Conservation (phyloP, 2,113 vertebrate genomes). For the Labeo rohita region DNA sequence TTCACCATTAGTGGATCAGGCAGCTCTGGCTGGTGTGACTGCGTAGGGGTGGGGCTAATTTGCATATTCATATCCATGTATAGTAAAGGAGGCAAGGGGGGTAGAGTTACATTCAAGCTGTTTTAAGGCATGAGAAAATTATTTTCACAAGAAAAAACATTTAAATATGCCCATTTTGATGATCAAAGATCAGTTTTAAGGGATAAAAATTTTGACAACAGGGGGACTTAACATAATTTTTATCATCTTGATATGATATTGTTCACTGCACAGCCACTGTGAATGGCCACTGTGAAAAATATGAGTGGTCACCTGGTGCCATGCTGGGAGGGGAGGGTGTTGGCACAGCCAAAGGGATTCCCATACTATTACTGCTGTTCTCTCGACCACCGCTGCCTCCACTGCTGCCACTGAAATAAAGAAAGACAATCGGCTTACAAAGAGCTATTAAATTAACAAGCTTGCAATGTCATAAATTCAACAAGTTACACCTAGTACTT, state of each 20-base stretch:
- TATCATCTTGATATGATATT: not conserved
- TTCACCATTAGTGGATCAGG: too few species aligned
- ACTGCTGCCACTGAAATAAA: slow-evolving; percentile 85
- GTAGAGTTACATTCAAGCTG: too few species aligned
- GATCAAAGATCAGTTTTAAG: too few species aligned
- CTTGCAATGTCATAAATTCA: not conserved
- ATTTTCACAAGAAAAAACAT: too few species aligned
- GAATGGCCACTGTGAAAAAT: not conserved
- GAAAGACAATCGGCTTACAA: not conserved
- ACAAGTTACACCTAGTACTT: not conserved
- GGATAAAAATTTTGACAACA: too few species aligned
- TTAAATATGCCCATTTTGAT: too few species aligned
- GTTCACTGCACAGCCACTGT: not conserved
- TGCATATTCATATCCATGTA: too few species aligned
- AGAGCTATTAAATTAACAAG: not conserved
- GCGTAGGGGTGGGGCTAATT: too few species aligned
- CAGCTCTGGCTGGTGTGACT: too few species aligned
- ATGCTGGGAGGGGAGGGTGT: slow-evolving; percentile 94
- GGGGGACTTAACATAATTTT: too few species aligned
- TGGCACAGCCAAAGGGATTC: slow-evolving; percentile 94
- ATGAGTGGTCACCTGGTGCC: slow-evolving; percentile 81
- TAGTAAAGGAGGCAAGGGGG: too few species aligned
- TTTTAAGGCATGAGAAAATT: too few species aligned
- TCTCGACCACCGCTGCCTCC: slow-evolving; percentile 95
- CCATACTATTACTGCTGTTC: slow-evolving; percentile 91